Evolutionary conservation across 2,797 vertebrate species (phyloP), one percentile per base, ranked within the genome.

Genomic region (Miichthys miiuy): DNA sequence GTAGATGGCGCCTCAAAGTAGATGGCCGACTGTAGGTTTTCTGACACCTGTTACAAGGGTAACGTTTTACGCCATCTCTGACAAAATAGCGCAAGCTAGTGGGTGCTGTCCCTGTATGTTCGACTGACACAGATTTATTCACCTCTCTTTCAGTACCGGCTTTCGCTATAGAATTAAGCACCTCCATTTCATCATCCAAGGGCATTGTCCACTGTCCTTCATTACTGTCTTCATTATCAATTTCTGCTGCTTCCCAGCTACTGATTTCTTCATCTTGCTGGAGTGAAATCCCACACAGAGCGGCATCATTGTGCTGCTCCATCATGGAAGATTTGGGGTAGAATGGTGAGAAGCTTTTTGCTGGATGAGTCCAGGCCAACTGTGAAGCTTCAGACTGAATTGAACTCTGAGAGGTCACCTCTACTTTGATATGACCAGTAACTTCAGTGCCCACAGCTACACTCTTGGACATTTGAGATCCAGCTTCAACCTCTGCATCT

Each of bases 1-100:
- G 91, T n/a, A 96, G 91, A 76, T 97, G 96, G 5, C 95, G 93
- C n/a, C 94, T 95, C 62, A 96, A 79, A 21, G 93, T 96, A 25
- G 90, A 91, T 0, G 89, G 84, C 0, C 94, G 92, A 41, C 95
- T 94, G 56, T 95, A 96, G 23, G 92, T 95, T 88, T 92, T 95
- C 70, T 94, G 94, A 85, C 95, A 96, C n/a, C 88, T 87, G 61
- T 82, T 91, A 71, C 95, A 96, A 7, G 94, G 91, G 79, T 93
- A 96, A 61, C 94, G 93, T 50, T 85, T 93, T 3, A 93, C 75
- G 17, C 92, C 95, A 44, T 92, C 88, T 50, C 79, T 92, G 52
- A 94, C 84, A 51, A 94, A 88, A 72, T 87, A 93, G 25, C 75
- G 86, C 64, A 93, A 56, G 42, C 57, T 65, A 2, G 67, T 12